Conservation (phyloP, 2,113 vertebrate genomes). For the Myiopsitta monachus region DNA sequence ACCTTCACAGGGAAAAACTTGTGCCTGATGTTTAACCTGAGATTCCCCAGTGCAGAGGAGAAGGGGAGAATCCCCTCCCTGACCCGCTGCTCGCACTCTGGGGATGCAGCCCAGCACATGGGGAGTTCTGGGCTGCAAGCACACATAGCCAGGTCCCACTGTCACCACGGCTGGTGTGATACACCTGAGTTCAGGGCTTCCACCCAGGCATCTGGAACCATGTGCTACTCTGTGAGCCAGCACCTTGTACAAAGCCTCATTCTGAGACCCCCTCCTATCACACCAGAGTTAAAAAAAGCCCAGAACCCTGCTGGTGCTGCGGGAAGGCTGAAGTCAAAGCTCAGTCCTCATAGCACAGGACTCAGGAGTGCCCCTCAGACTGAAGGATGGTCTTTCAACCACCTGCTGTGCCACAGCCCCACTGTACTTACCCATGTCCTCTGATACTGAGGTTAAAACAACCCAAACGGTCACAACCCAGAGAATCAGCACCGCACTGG, state of each 20-base stretch:
- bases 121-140: background rate
- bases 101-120: background rate
- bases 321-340: background rate
- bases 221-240: background rate
- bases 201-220: background rate
- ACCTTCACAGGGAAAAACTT: background rate
- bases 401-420: background rate
- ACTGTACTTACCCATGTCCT: constrained; percentile 89
- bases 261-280: background rate
- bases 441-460: constrained; percentile 99
- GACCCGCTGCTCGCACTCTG: background rate
- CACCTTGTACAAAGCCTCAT: rapidly evolving
- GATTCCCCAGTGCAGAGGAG: background rate
- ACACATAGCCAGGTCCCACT: background rate
- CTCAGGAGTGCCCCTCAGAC: background rate
- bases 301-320: background rate
- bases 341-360: background rate
- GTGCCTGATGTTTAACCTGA: background rate
- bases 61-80: background rate
- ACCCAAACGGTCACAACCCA: constrained; percentile 94
- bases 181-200: background rate
- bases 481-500: constrained; percentile 95
- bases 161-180: rapidly evolving
- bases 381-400: too few relatives aligned
- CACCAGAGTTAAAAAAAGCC: rapidly evolving